Evolutionary conservation across 2,888 invertebrate species (phyloP).

Genomic region (Gandaritis pyraliata): DNA sequence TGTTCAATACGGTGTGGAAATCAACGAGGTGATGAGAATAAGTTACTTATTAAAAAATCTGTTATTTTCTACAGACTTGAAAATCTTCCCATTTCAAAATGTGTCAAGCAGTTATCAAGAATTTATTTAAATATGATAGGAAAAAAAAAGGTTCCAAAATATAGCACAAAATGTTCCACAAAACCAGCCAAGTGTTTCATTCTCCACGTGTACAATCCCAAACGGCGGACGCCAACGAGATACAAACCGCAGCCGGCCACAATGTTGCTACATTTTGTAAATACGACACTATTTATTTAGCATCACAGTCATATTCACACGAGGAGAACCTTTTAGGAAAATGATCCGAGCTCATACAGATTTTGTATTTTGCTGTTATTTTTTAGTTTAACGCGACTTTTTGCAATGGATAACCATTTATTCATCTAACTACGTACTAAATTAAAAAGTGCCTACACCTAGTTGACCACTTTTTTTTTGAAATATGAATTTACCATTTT

Average conservation of each 20-base stretch:
- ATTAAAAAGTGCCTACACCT: too few relatives aligned
- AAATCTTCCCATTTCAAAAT: not conserved
- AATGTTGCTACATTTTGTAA: constrained; percentile 42
- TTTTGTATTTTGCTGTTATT: constrained; percentile 5
- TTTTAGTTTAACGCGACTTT: too few relatives aligned
- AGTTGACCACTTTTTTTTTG: too few relatives aligned
- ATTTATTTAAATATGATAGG: not conserved
- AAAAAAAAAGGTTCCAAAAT: not conserved
- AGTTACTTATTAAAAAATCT: too few relatives aligned
- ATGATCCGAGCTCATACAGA: constrained; percentile 13
- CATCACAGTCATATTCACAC: constrained; percentile 30
- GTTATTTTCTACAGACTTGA: too few relatives aligned
- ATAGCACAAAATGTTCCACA: constrained; percentile 16
- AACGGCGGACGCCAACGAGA: constrained; percentile 23
- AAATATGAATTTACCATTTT: too few relatives aligned
- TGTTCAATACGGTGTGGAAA: too few relatives aligned
- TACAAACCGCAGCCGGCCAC: constrained; percentile 32
- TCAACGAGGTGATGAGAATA: too few relatives aligned
- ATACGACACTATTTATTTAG: constrained; percentile 39
- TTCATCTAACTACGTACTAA: too few relatives aligned
- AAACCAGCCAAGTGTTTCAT: constrained; percentile 32
- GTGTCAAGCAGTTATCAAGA: not conserved
- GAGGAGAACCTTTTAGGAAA: constrained; percentile 26
- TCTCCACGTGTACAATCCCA: constrained; percentile 30
- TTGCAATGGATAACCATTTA: too few relatives aligned